Evolutionary conservation across 2,113 vertebrate species (phyloP), one percentile per base, ranked within the genome.

Genomic region (Numida meleagris): DNA sequence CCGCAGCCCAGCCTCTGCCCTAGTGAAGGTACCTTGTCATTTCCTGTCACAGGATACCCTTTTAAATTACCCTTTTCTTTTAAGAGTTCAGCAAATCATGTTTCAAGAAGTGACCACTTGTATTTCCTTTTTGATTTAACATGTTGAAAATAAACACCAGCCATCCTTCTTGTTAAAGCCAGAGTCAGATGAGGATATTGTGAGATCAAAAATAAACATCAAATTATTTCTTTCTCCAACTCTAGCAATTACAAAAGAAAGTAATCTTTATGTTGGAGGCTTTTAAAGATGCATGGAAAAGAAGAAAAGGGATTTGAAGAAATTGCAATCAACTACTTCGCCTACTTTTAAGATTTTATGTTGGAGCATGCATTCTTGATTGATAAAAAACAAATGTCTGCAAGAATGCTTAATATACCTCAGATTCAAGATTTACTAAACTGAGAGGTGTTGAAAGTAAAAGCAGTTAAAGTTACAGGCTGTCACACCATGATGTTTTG

Each of bases 21-120:
- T 67, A 48, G 40, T 86, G 81, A 97, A 95, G 78, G 94, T 74
- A 88, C 77, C 65, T 94, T 96, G 88, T 95, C 96, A 95, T 97
- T 96, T 97, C 96, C 93, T 97, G 91, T 84, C 92, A 96, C 90
- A 91, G 93, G 97, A 97, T 95, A 96, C 93, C 87, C 79, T 85
- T 48, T 51, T 94, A 93, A 89, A 77, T 95, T 86, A 84, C 58
- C 42, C 87, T 96, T 74, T 87, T 95, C 86, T 93, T 93, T 86
- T 34, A 48, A 80, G 61, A 89, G 53, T 57, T 67, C 65, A 72
- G 74, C 73, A 95, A 77, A 50, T 92, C 57, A 12, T 58, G 57
- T 71, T 87, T 82, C 75, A 57, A 93, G 79, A 92, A 95, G 91
- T 84, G 57, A 66, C 50, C 42, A 71, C 91, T 95, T 88, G 57